Conservation (phyloP, 2,888 invertebrate species). For the Pasiphila rectangulata region DNA sequence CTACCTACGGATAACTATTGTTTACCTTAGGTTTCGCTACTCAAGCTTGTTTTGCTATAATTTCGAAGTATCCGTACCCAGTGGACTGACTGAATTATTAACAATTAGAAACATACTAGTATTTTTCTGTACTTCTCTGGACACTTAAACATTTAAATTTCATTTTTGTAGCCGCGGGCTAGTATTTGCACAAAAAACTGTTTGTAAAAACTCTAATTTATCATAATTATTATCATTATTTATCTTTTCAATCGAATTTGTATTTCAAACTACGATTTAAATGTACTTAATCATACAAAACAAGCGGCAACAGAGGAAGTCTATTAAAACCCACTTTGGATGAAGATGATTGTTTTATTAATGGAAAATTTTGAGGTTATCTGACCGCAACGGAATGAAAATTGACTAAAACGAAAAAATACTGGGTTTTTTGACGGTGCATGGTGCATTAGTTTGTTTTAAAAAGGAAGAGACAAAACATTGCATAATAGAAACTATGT, state of each 20-base stretch:
- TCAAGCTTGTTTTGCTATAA: neutral
- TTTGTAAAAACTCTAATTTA: constrained; percentile 31
- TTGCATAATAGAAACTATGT: too few species aligned
- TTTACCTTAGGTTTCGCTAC: neutral
- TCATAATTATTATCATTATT: constrained; percentile 35
- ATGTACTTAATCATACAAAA: constrained; percentile 43
- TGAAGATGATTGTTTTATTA: constrained; percentile 38
- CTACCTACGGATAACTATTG: neutral
- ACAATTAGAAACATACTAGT: neutral
- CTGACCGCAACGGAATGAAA: constrained; percentile 6
- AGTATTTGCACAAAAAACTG: constrained; percentile 26
- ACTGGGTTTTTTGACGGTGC: neutral
- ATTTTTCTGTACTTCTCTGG: constrained; percentile 13
- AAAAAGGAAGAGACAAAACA: too few species aligned
- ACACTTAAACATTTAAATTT: constrained; percentile 22
- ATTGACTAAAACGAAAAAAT: neutral
- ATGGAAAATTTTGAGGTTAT: constrained; percentile 43
- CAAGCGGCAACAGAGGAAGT: constrained; percentile 48
- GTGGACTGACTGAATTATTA: too few species aligned
- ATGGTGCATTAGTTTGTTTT: neutral
- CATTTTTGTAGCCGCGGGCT: constrained; percentile 20
- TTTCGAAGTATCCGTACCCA: neutral
- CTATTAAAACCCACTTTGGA: constrained; percentile 62
- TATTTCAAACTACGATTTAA: constrained; percentile 40
- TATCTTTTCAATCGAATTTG: constrained; percentile 38